These are phyloP conservation scores for Virgularia gustaviana DNA, from an alignment of 92 coral and sea anemone genomes.

Conservation along the genomic window DNA sequence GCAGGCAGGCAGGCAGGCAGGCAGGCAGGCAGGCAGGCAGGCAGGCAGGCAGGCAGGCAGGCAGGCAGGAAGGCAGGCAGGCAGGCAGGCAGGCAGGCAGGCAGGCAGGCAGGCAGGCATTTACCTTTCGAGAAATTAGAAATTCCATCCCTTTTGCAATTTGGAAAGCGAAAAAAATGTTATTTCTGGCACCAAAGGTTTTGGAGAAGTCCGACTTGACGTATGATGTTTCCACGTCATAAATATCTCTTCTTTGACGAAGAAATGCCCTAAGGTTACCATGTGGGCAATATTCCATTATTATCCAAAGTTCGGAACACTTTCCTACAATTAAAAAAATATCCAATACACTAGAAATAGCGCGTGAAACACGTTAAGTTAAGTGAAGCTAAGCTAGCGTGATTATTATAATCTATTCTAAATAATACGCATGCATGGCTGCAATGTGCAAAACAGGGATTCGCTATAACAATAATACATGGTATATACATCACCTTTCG, in stretches of 20 bases:
- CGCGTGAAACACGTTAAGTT: too few relatives aligned
- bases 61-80: too few relatives aligned
- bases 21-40: too few relatives aligned
- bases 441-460: not conserved
- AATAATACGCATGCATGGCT: not conserved
- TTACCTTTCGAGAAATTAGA: conserved; percentile 73
- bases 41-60: too few relatives aligned
- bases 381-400: too few relatives aligned
- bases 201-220: conserved; percentile 55
- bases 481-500: conserved; percentile 58
- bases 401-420: not conserved
- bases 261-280: conserved; percentile 70
- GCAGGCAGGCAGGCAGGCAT: too few relatives aligned
- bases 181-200: conserved; percentile 65
- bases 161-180: conserved; percentile 61
- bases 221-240: conserved; percentile 59
- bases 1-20: too few relatives aligned
- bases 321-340: conserved; percentile 68
- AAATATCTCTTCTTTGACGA: conserved; percentile 56
- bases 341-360: too few relatives aligned
- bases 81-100: too few relatives aligned
- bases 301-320: conserved; percentile 65
- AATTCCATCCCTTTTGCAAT: conserved; percentile 78
- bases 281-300: conserved; percentile 83
- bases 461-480: not conserved